Evolutionary conservation across 2,113 vertebrate species (phyloP), one percentile per base, ranked within the genome.

Genomic region (Ahaetulla prasina): DNA sequence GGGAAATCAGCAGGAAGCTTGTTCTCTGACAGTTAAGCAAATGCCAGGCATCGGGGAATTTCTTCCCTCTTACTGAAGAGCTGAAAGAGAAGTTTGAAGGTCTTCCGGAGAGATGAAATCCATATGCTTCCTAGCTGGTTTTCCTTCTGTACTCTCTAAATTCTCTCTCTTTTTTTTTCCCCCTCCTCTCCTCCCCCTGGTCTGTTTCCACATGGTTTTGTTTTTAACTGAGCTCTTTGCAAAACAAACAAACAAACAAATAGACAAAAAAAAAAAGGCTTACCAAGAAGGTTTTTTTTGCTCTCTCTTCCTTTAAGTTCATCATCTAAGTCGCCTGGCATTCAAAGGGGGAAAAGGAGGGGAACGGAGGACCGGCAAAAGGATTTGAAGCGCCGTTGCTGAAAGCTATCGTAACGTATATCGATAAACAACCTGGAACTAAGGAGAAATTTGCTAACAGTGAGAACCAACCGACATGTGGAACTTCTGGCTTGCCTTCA

Each of bases 21-120:
- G 43, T 8, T 85, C n/a, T 89, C 85, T 14, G 20, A 85, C 25
- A 86, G 39, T 91, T 85, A 54, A 92, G 91, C 85, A 92, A 92
- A 92, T 88, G 39, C 23, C 86, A 88, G 57, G 27, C 53, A 57
- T 2, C n/a, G 50, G 45, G 10, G 16, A 74, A 45, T 68, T 92
- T 88, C 54, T 12, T 53, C 5, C 8, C 35, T 9, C 11, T 23
- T 45, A 39, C 35, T 88, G 57, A 10, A 53, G 9, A 35, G 35
- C 35, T 80, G 11, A 35, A n/a, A 80, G 43, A 39, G 27, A 52
- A 74, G n/a, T 50, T 92, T 47, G 53, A 91, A 63, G 84, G 43
- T 45, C 84, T 63, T 49, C 27, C 54, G 23, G 12, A 25, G 45
- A 11, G 45, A 85, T 23, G 27, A 53, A 45, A 86, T n/a, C 43